A percentile compares a stretch with the other conserved stretches of the same genome.
phyloP scores from a whole-genome alignment of 2,113 vertebrate genomes.

The Cyanistes caeruleus region DNA sequence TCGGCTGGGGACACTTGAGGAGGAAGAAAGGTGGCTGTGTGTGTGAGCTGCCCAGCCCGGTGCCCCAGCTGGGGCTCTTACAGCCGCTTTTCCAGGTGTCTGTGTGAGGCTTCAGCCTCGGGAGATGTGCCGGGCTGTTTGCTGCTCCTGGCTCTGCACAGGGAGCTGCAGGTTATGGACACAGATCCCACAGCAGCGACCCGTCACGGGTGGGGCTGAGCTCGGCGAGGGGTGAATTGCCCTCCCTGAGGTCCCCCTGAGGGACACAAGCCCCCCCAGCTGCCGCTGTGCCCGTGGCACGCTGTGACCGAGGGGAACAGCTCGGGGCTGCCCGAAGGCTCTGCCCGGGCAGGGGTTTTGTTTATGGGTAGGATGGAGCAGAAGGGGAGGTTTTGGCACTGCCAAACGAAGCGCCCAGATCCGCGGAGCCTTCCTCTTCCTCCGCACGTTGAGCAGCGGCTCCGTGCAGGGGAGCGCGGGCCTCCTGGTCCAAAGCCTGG shows the following conservation, averaged over 20 bases:
- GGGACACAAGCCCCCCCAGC: not conserved
- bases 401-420: not conserved
- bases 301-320: rapidly evolving
- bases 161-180: not conserved
- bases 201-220: not conserved
- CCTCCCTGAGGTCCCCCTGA: not conserved
- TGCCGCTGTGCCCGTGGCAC: rapidly evolving
- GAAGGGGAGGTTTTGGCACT: not conserved
- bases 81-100: not conserved
- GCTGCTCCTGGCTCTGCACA: not conserved
- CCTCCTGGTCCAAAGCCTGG: not conserved
- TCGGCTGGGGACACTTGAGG: not conserved
- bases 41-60: not conserved
- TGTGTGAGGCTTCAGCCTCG: not conserved
- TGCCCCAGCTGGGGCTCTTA: not conserved
- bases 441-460: not conserved
- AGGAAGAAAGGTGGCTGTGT: not conserved
- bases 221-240: rapidly evolving
- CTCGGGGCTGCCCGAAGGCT: rapidly evolving
- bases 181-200: not conserved
- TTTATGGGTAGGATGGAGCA: not conserved
- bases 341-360: not conserved
- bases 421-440: not conserved
- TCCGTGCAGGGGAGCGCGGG: not conserved
- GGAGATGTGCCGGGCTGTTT: not conserved